Evolutionary conservation across 2,888 invertebrate species (phyloP).

Genomic region (Caenorhabditis macrosperma): DNA sequence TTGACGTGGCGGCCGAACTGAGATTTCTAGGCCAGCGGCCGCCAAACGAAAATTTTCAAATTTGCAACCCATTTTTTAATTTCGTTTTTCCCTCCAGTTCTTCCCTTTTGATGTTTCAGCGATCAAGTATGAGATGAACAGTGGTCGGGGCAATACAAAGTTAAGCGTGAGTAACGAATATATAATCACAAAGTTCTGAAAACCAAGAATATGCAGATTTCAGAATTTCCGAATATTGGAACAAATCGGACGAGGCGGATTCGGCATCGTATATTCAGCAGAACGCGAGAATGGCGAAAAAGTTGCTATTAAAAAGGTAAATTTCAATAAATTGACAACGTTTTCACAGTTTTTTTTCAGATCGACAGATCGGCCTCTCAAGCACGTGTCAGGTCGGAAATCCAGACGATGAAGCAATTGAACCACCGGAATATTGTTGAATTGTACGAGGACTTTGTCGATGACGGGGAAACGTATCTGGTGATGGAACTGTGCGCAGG

Average conservation of each 20-base stretch:
- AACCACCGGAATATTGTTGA: constrained; percentile 54
- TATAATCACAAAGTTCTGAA: no score
- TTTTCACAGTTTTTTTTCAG: constrained; percentile 25
- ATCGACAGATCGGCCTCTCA: constrained; percentile 23
- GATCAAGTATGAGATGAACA: constrained; percentile 35
- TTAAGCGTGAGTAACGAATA: constrained; percentile 31
- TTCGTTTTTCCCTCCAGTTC: neutral
- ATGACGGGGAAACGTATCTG: constrained; percentile 56
- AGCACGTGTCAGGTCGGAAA: constrained; percentile 35
- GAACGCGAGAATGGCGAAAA: constrained; percentile 50
- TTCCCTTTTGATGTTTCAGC: constrained; percentile 1
- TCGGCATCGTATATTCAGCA: constrained; percentile 64
- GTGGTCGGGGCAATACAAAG: constrained; percentile 8
- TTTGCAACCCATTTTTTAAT: neutral
- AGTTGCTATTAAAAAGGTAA: constrained; percentile 68
- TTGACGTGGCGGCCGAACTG: constrained; percentile 2
- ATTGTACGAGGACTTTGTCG: constrained; percentile 58
- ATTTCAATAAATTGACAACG: neutral
- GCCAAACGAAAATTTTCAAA: constrained; percentile 5
- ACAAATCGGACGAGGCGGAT: constrained; percentile 64
- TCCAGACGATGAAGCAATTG: constrained; percentile 42
- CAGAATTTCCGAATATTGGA: constrained; percentile 47
- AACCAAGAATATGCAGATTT: neutral
- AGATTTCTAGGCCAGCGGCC: constrained; percentile 23
- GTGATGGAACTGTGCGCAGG: constrained; percentile 68